Evolutionary conservation across 2,113 vertebrate species (phyloP).

Genomic region (Crotophaga sulcirostris): DNA sequence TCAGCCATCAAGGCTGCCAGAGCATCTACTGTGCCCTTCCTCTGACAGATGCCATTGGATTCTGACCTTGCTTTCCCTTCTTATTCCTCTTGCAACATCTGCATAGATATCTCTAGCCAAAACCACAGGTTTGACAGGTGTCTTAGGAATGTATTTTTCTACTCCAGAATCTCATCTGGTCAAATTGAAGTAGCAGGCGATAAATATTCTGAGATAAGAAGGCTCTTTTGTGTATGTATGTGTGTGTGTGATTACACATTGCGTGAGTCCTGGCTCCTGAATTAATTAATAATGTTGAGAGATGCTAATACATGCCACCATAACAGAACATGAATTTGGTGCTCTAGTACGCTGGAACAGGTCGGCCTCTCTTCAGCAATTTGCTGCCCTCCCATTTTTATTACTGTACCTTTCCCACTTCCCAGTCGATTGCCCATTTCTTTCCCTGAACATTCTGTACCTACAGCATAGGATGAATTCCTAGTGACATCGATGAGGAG

Average conservation of each 20-base stretch:
- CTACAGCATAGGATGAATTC: neutral
- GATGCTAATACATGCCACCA: neutral
- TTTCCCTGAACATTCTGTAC: neutral
- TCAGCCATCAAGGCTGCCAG: neutral
- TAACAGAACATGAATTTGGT: neutral
- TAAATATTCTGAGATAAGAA: neutral
- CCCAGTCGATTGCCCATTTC: neutral
- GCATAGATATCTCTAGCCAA: neutral
- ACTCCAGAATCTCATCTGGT: neutral
- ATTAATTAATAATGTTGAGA: neutral
- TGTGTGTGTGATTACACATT: neutral
- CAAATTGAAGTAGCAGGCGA: neutral
- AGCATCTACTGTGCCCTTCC: neutral
- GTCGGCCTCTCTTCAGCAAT: neutral
- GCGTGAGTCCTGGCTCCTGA: neutral
- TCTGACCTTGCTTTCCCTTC: neutral
- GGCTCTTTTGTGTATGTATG: neutral
- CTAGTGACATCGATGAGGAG: rapidly evolving
- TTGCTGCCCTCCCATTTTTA: neutral
- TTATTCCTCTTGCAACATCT: neutral
- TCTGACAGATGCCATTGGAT: neutral
- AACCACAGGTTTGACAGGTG: neutral
- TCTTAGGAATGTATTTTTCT: neutral
- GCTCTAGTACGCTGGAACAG: neutral
- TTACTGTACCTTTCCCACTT: neutral